A percentile compares a stretch with the other conserved stretches of the same genome.
These are phyloP conservation scores for Druon quercuslanigerum DNA, from an alignment of 1,140 invertebrate genomes.

Conservation along the genomic window DNA sequence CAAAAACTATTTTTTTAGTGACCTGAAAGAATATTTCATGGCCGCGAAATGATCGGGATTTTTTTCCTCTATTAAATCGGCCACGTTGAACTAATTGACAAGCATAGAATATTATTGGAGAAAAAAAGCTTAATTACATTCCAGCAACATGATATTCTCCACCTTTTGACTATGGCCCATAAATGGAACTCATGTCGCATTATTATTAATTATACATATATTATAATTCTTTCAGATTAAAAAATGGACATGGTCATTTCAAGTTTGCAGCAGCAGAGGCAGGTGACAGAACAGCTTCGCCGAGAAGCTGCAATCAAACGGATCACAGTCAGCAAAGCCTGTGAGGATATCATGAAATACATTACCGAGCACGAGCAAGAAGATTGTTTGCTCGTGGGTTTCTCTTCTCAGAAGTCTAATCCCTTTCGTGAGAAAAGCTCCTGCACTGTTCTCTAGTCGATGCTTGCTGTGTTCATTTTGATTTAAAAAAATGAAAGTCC, in stretches of 20 bases:
- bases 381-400: constrained; percentile 96
- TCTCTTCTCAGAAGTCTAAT: constrained; percentile 97
- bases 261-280: constrained; percentile 92
- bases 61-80: too few species aligned
- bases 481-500: not conserved
- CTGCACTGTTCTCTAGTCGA: constrained; percentile 86
- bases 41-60: too few species aligned
- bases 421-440: constrained; percentile 98
- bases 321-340: constrained; percentile 90
- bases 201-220: not conserved
- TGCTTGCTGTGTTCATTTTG: constrained; percentile 7
- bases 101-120: too few species aligned
- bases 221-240: not conserved
- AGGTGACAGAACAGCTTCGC: constrained; percentile 94
- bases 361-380: constrained; percentile 95
- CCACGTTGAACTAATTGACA: too few species aligned
- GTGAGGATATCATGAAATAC: constrained; percentile 95
- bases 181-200: too few species aligned
- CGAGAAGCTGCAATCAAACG: constrained; percentile 93
- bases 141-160: too few species aligned
- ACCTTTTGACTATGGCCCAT: too few species aligned
- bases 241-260: constrained; percentile 92
- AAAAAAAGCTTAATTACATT: too few species aligned
- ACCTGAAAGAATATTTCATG: too few species aligned
- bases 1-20: too few species aligned